Evolutionary conservation across 2,888 invertebrate genomes (phyloP), one percentile per base, ranked within the genome.

Genomic region (Norana najaformis): DNA sequence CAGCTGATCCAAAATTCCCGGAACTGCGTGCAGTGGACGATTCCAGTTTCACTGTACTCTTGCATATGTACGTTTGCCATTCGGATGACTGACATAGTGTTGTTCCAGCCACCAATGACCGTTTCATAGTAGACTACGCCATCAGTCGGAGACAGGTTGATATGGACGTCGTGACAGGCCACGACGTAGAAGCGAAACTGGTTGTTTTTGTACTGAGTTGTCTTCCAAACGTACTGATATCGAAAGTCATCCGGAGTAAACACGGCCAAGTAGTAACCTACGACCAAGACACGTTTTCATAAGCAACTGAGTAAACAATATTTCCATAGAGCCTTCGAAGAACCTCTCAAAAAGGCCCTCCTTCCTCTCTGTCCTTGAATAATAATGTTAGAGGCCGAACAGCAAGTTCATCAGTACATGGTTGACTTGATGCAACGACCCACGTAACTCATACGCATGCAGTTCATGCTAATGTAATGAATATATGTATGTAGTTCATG

Each of bases 171-270:
- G 36, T 69, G 53, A 41, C 90, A 90, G 35, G 90, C 90, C 30
- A 36, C 16, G 20, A 90, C 90, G 36, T 53, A 69, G 88, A 90
- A 90, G 35, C 47, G 38, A 88, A 90, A 89, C 82, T 89, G 88
- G 89, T 82, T 88, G 89, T 88, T 88, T 38, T 37, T 88, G 82
- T 83, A 38, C 47, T 90, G 41, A 0, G 90, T 53, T 30, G 89
- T 83, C 88, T 90, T 89, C 90, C 89, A 90, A 35, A 88, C 36
- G 38, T 90, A 90, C 37, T 90, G 35, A 53, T 90, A 90, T n/a
- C 88, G 30, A 89, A 69, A 90, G 89, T 90, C 90, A 39, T 88
- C 89, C 34, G 89, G 89, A 53, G 89, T 90, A 69, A 18, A 30
- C 16, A 69, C 35, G 37, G 38, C 53, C 34, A 90, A n/a, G 89